Evolutionary conservation across 2,888 invertebrate genomes (phyloP), one percentile per base, ranked within the genome.

Genomic region (Suillia variegata): DNA sequence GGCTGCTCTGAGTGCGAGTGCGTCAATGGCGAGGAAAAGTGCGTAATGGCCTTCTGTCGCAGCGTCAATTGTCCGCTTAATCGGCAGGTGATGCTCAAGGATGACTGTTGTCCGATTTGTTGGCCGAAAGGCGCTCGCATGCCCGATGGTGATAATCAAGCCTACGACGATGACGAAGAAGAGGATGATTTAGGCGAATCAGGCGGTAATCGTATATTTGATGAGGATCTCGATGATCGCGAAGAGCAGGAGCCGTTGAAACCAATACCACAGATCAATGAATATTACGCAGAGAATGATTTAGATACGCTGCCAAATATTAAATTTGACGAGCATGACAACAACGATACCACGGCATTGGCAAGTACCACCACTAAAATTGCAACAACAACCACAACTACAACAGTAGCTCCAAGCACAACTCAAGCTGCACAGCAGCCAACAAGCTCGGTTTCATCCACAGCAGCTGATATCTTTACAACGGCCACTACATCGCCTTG

Each of bases 1-100:
- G 76, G 76, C 8, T 82, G 82, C 67, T 74, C 71, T 48, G 75
- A 75, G 6, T 80, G 80, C 58, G 75, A 78, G 24, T 80, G 80
- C 48, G 69, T 69, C 13, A 73, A 73, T 62, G 81, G 81, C 2
- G 78, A 79, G 45, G 69, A 67, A 26, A 77, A 79, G 55, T 82
- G 81, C 49, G 60, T 71, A 45, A 68, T 76, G 22, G 71, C 78
- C 8, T 70, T 79, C 31, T 81, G 81, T 50, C 71, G 71, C 13
- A 71, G 72, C 15, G 66, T 80, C 51, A 73, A 70, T 54, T 81
- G 81, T 52, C 76, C 77, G 24, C 65, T 60, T 24, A 70, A 72
- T 20, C 71, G 79, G 13, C 78, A 78, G 65, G 74, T 80, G 4
- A 66, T 62, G 15, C 61, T 79, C 0, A 74, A 74, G 58, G 76